These are phyloP conservation scores for Pachyrhynchus sulphureomaculatus DNA, from an alignment of 1,140 invertebrate species.

Conservation along the genomic window DNA sequence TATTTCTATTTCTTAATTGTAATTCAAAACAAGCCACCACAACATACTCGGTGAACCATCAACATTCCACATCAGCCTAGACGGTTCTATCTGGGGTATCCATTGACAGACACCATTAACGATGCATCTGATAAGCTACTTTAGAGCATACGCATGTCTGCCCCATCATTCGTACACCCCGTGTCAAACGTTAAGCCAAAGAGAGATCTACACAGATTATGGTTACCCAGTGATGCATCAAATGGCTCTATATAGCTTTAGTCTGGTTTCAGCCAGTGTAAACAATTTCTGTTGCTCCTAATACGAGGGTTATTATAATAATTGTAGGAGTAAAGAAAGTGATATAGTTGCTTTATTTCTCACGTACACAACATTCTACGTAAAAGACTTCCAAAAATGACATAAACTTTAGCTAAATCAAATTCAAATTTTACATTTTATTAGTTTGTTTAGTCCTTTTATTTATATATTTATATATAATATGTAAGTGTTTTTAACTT, in stretches of 20 bases:
- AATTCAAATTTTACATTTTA: too few species aligned
- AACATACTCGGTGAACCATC: neutral
- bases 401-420: too few species aligned
- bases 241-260: constrained; percentile 16
- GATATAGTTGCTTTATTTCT: too few species aligned
- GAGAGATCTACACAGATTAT: constrained; percentile 27
- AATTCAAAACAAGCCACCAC: neutral
- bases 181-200: constrained; percentile 27
- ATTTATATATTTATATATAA: too few species aligned
- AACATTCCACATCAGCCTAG: neutral
- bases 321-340: too few species aligned
- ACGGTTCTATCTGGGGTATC: constrained; percentile 1
- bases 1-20: too few species aligned
- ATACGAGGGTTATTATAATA: too few species aligned
- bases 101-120: constrained; percentile 13
- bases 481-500: too few species aligned
- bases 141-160: constrained; percentile 28
- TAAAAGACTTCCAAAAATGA: too few species aligned
- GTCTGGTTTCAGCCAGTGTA: neutral
- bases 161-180: constrained; percentile 28
- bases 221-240: constrained; percentile 24
- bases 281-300: too few species aligned
- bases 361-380: too few species aligned
- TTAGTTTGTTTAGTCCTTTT: too few species aligned
- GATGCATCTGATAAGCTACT: constrained; percentile 28